These are phyloP conservation scores for Abrostola triplasia DNA, from an alignment of 2,888 invertebrate species.

Conservation along the genomic window DNA sequence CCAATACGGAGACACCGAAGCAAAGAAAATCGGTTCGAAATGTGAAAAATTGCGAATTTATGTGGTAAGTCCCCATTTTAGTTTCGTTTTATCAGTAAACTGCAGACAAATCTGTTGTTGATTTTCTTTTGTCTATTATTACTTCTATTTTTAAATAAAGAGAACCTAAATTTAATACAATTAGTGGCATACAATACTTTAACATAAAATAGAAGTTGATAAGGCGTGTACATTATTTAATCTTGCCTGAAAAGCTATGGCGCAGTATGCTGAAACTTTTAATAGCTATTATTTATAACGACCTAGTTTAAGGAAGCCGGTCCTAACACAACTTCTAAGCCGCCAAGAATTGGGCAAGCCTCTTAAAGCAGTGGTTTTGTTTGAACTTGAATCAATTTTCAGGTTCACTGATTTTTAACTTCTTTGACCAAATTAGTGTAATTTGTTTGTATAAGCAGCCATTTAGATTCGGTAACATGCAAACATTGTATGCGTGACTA, in stretches of 20 bases:
- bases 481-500: constrained; percentile 44
- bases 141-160: not conserved
- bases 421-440: constrained; percentile 36
- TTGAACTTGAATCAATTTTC: constrained; percentile 19
- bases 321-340: constrained; percentile 7
- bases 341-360: constrained; percentile 9
- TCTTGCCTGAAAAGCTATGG: constrained; percentile 4
- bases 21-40: constrained; percentile 4
- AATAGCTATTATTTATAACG: constrained; percentile 26
- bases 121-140: constrained; percentile 5
- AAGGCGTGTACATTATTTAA: constrained; percentile 6
- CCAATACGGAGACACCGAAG: constrained; percentile 12
- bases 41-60: constrained; percentile 16
- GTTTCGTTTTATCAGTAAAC: constrained; percentile 15
- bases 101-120: not conserved
- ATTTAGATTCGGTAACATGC: constrained; percentile 39
- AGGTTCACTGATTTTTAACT: constrained; percentile 14
- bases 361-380: constrained; percentile 6
- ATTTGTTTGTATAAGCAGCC: constrained; percentile 31
- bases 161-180: too few relatives aligned
- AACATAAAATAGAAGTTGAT: not conserved
- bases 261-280: constrained; percentile 15
- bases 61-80: not conserved
- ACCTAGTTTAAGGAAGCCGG: constrained; percentile 6
- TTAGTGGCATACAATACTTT: not conserved